These are phyloP conservation scores for Trichogramma dendrolimi DNA, from an alignment of 2,888 invertebrate genomes.

Conservation along the genomic window DNA sequence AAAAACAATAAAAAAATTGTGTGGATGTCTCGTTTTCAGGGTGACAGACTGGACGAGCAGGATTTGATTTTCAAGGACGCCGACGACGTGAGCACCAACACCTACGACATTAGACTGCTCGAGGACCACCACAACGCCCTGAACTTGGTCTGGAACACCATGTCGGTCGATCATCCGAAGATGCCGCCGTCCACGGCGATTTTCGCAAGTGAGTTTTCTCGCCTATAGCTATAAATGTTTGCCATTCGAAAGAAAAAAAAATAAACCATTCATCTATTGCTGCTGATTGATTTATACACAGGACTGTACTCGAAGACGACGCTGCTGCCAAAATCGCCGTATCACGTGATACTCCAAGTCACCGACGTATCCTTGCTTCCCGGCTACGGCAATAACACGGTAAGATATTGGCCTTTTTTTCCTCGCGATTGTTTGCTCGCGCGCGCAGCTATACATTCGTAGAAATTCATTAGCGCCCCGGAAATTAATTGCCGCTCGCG, in stretches of 20 bases:
- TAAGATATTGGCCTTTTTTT: slow-evolving; percentile 34
- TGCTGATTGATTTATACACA: slow-evolving; percentile 25
- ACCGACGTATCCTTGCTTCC: slow-evolving; percentile 55
- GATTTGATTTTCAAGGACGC: slow-evolving; percentile 51
- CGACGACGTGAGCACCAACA: slow-evolving; percentile 50
- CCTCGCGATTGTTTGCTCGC: background rate
- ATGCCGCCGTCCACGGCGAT: slow-evolving; percentile 41
- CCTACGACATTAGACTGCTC: slow-evolving; percentile 47
- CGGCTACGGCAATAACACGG: slow-evolving; percentile 50
- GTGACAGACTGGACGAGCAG: slow-evolving; percentile 44
- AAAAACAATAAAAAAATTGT: too few relatives aligned
- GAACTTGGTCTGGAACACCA: slow-evolving; percentile 44
- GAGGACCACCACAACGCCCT: slow-evolving; percentile 48
- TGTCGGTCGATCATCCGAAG: slow-evolving; percentile 44
- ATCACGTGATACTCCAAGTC: slow-evolving; percentile 56
- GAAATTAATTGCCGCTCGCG: too few relatives aligned
- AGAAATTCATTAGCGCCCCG: too few relatives aligned
- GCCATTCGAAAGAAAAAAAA: background rate
- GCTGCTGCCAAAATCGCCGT: slow-evolving; percentile 50
- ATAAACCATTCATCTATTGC: background rate
- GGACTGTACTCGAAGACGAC: slow-evolving; percentile 44
- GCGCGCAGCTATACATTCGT: too few relatives aligned
- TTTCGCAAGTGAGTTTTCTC: slow-evolving; percentile 39
- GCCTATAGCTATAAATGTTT: too few relatives aligned
- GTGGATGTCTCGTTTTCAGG: slow-evolving; percentile 38